Evolutionary conservation across 2,797 vertebrate species (phyloP).

Genomic region (Pseudochromis fuscus): DNA sequence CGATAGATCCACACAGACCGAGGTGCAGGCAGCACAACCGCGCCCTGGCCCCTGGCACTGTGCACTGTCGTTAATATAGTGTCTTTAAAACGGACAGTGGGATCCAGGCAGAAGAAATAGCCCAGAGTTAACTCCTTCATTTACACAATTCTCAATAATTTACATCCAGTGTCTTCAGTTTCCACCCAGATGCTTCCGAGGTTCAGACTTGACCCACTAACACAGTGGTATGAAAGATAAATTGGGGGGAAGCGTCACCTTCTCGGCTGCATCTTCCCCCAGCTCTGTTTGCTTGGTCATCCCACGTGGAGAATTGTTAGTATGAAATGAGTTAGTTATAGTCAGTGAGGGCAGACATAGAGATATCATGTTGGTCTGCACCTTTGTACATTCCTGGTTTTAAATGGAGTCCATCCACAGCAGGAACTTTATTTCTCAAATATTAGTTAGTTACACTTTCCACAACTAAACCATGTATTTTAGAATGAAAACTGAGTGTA

Average conservation of each 20-base stretch:
- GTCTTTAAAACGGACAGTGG: slow-evolving; percentile 22
- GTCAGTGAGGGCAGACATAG: not conserved
- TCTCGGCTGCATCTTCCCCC: slow-evolving; percentile 5
- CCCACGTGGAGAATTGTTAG: slow-evolving; percentile 48
- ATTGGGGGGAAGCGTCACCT: slow-evolving; percentile 8
- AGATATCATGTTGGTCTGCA: not conserved
- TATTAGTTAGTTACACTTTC: slow-evolving; percentile 16
- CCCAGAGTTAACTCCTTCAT: not conserved
- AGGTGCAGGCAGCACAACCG: slow-evolving; percentile 73
- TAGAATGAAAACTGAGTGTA: slow-evolving; percentile 22
- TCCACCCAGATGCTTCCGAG: slow-evolving; percentile 32
- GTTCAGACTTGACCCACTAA: slow-evolving; percentile 49
- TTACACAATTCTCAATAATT: no score
- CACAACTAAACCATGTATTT: slow-evolving; percentile 2
- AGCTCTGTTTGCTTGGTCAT: slow-evolving; percentile 16
- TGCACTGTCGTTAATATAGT: not conserved
- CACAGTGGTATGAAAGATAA: slow-evolving; percentile 27
- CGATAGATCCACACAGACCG: slow-evolving; percentile 57
- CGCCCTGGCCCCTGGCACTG: slow-evolving; percentile 73
- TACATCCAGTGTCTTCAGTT: not conserved
- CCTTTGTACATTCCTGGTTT: not conserved
- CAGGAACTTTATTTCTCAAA: not conserved
- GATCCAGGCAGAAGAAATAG: not conserved
- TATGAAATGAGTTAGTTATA: not conserved
- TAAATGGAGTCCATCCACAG: slow-evolving; percentile 6